phyloP scores from a whole-genome alignment of 2,113 vertebrate genomes.

The Spea bombifrons region DNA sequence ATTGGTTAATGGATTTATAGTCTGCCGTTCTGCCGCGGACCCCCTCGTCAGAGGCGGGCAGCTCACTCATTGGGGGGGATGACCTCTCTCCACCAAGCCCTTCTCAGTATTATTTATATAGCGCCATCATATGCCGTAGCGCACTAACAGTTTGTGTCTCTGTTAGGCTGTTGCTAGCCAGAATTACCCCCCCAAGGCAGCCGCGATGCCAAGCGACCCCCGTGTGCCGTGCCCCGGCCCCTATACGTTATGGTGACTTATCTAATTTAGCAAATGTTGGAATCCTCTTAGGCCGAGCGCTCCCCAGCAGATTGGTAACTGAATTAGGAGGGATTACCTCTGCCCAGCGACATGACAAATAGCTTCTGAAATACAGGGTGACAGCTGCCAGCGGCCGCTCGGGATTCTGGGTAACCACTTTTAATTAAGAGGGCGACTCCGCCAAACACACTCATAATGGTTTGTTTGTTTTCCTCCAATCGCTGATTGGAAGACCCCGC shows the following conservation, averaged over 20 bases:
- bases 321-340: slow-evolving; percentile 78
- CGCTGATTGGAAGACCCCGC: slow-evolving; percentile 6
- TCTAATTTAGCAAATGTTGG: slow-evolving; percentile 81
- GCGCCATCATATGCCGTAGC: too few relatives aligned
- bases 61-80: too few relatives aligned
- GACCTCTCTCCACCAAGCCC: too few relatives aligned
- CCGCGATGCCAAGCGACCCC: neutral
- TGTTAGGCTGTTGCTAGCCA: slow-evolving; percentile 18
- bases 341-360: slow-evolving; percentile 64
- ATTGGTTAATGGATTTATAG: too few relatives aligned
- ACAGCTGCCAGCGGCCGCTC: slow-evolving; percentile 58
- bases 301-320: slow-evolving; percentile 75
- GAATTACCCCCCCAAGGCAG: neutral
- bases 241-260: slow-evolving; percentile 76
- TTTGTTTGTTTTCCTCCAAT: slow-evolving; percentile 19
- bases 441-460: slow-evolving; percentile 10
- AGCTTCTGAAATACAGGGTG: slow-evolving; percentile 59
- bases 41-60: too few relatives aligned
- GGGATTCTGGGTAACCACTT: slow-evolving; percentile 60
- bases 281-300: slow-evolving; percentile 76
- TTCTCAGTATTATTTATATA: too few relatives aligned
- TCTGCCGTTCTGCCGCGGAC: too few relatives aligned
- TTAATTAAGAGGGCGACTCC: slow-evolving; percentile 58
- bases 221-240: slow-evolving; percentile 6
- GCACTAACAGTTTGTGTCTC: neutral